These are phyloP conservation scores for Neodontobutis hainanensis DNA, from an alignment of 2,113 vertebrate genomes.

Conservation along the genomic window DNA sequence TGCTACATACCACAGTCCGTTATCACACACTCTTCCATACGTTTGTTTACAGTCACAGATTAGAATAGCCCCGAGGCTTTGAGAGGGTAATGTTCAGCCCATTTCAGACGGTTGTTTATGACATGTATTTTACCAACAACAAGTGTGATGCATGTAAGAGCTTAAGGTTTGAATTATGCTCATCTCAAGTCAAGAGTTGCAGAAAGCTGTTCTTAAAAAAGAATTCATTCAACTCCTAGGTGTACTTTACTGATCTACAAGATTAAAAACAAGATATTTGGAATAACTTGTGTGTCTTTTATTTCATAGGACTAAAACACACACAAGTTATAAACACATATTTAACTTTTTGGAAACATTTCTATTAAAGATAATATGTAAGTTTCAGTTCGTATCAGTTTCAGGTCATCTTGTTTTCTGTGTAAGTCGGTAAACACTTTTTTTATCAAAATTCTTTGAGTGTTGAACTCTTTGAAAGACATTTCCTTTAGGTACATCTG, in stretches of 20 bases:
- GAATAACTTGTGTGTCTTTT: neutral
- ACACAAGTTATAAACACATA: neutral
- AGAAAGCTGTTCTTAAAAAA: slow-evolving; percentile 7
- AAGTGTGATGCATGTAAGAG: slow-evolving; percentile 19
- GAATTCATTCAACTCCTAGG: neutral
- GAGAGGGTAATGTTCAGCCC: slow-evolving; percentile 15
- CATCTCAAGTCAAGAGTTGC: slow-evolving; percentile 15
- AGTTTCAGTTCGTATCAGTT: neutral
- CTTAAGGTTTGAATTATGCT: slow-evolving; percentile 37
- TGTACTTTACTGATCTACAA: neutral
- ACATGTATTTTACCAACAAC: slow-evolving; percentile 32
- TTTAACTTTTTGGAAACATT: neutral
- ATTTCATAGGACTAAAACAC: neutral
- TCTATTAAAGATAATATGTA: slow-evolving; percentile 28
- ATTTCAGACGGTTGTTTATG: slow-evolving; percentile 41
- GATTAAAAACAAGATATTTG: neutral
- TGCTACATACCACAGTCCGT: slow-evolving; percentile 32
- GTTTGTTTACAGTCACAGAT: slow-evolving; percentile 52
- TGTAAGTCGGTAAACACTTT: slow-evolving; percentile 49
- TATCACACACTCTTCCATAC: slow-evolving; percentile 38
- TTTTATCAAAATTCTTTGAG: slow-evolving; percentile 63
- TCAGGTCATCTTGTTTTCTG: neutral
- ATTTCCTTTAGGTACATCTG: slow-evolving; percentile 65
- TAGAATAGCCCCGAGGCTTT: slow-evolving; percentile 38
- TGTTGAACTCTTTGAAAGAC: slow-evolving; percentile 69